Evolutionary conservation across 2,113 vertebrate species (phyloP).

Genomic region (Plectropomus leopardus): DNA sequence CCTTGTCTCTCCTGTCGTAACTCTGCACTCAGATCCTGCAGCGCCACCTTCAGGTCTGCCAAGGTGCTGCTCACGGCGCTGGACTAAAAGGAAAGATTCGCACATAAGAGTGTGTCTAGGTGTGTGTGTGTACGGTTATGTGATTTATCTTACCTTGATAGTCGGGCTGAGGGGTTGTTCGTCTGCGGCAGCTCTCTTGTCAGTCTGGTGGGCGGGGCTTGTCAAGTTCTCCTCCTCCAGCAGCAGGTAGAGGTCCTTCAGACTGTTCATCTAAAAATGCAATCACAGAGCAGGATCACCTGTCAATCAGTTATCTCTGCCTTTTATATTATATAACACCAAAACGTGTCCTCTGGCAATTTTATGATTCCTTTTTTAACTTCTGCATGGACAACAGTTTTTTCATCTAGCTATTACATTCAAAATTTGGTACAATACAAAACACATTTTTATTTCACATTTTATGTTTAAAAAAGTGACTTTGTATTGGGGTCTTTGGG

Average conservation of each 20-base stretch:
- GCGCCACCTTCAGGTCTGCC: conserved; percentile 92
- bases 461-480: not conserved
- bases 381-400: not conserved
- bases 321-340: not conserved
- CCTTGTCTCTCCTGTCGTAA: conserved; percentile 91
- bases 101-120: conserved; percentile 13
- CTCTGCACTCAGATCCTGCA: conserved; percentile 94
- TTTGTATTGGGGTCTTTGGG: too few relatives aligned
- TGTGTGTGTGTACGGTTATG: conserved; percentile 21
- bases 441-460: not conserved
- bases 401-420: not conserved
- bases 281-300: conserved; percentile 32
- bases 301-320: not conserved
- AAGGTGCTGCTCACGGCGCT: conserved; percentile 92
- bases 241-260: conserved; percentile 95
- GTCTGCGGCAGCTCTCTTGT: conserved; percentile 87
- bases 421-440: not conserved
- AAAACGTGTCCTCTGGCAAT: too few relatives aligned
- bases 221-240: conserved; percentile 92
- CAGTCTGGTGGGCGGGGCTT: conserved; percentile 85
- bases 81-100: conserved; percentile 78
- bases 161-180: conserved; percentile 86
- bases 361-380: not conserved
- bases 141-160: conserved; percentile 73
- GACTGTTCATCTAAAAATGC: conserved; percentile 90